These are phyloP conservation scores for Halictus rubicundus DNA, from an alignment of 1,140 invertebrate genomes.

Conservation along the genomic window DNA sequence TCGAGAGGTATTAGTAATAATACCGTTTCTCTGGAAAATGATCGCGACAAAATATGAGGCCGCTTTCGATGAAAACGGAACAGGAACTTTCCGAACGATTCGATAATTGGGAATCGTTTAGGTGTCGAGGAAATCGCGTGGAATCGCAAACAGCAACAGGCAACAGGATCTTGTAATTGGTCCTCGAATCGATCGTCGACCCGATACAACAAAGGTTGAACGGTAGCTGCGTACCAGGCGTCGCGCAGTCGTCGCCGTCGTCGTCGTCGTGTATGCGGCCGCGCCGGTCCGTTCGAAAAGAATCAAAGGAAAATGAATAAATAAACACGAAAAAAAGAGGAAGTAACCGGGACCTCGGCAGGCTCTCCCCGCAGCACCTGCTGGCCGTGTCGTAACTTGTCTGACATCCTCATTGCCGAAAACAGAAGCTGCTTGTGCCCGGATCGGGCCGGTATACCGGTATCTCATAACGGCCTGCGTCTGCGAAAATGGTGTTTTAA, in stretches of 20 bases:
- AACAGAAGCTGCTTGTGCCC: conserved; percentile 55
- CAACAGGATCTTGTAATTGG: not conserved
- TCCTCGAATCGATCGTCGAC: conserved; percentile 48
- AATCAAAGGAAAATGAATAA: conserved; percentile 23
- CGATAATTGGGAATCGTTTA: no score
- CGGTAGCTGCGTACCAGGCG: conserved; percentile 1
- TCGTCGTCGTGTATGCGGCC: not conserved
- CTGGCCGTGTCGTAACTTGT: conserved; percentile 54
- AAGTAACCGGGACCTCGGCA: not conserved
- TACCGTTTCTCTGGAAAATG: no score
- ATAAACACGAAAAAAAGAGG: not conserved
- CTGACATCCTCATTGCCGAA: conserved; percentile 63
- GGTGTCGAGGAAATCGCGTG: no score
- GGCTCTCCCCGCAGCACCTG: conserved; percentile 48
- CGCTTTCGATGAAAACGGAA: no score
- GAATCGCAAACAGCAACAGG: not conserved
- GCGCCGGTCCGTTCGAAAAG: not conserved
- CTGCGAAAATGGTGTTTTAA: conserved; percentile 57
- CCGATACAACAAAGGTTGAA: conserved; percentile 32
- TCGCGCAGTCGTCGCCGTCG: no score
- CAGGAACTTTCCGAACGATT: no score
- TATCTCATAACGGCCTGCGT: conserved; percentile 60
- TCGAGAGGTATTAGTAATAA: no score
- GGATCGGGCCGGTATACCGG: conserved; percentile 50
- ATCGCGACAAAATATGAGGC: no score